These are phyloP conservation scores for Mesembrinibis cayennensis DNA, from an alignment of 2,113 vertebrate genomes.

Conservation along the genomic window DNA sequence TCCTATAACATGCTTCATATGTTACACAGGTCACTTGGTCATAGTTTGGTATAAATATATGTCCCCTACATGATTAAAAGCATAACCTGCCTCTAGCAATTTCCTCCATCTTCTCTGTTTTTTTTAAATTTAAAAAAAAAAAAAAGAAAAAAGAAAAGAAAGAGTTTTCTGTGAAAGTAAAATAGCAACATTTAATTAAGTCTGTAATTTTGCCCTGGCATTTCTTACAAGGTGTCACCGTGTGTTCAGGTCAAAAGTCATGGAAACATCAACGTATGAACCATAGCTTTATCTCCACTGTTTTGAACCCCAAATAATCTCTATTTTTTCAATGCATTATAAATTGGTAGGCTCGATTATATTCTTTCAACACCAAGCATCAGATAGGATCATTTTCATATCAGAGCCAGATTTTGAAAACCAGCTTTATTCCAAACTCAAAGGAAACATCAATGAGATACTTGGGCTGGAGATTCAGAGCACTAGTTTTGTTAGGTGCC, in stretches of 20 bases:
- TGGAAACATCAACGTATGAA: neutral
- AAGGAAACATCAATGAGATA: neutral
- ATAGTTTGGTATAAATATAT: neutral
- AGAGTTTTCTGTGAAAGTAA: neutral
- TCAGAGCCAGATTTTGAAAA: neutral
- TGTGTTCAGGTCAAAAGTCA: neutral
- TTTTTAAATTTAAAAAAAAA: neutral
- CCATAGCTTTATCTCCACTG: neutral
- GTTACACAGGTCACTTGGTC: neutral
- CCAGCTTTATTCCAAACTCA: neutral
- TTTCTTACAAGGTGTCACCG: neutral
- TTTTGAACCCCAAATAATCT: conserved; percentile 25
- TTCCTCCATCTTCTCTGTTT: neutral
- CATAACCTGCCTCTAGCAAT: neutral
- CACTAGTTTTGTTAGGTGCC: neutral
- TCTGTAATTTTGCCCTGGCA: neutral
- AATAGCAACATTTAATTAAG: neutral
- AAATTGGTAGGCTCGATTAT: neutral
- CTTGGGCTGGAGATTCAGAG: neutral
- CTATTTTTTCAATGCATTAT: conserved; percentile 21
- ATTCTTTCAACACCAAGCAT: neutral
- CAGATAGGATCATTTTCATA: neutral
- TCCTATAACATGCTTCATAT: neutral
- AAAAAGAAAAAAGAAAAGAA: neutral
- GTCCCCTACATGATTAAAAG: neutral